Evolutionary conservation across 1,140 invertebrate species (phyloP).

Genomic region (Spodoptera litura): DNA sequence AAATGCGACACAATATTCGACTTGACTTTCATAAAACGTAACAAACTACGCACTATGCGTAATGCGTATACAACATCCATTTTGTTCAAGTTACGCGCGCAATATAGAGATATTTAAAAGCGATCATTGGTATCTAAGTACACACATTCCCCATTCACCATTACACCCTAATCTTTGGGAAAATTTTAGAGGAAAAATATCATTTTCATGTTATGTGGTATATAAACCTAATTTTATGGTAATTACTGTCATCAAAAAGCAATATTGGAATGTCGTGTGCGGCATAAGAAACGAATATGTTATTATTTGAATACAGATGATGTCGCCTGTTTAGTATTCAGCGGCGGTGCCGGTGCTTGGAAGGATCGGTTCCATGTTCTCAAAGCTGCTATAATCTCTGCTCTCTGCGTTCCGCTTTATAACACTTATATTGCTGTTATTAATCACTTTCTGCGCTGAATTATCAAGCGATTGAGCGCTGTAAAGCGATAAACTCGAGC

Average conservation of each 20-base stretch:
- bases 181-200: constrained; percentile 38
- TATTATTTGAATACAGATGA: constrained; percentile 71
- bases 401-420: constrained; percentile 22
- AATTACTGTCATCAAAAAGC: constrained; percentile 72
- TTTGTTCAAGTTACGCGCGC: neutral
- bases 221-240: constrained; percentile 51
- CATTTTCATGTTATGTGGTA: constrained; percentile 43
- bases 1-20: too few relatives aligned
- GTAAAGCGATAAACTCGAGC: neutral
- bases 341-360: constrained; percentile 16
- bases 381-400: constrained; percentile 32
- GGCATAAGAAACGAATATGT: constrained; percentile 58
- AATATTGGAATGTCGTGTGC: constrained; percentile 57
- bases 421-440: constrained; percentile 31
- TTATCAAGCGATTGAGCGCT: neutral
- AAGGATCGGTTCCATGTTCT: constrained; percentile 33
- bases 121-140: constrained; percentile 26
- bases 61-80: neutral
- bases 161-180: constrained; percentile 1
- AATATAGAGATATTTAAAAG: constrained; percentile 21
- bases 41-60: neutral
- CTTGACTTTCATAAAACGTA: neutral
- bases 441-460: constrained; percentile 27
- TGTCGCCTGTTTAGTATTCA: constrained; percentile 54
- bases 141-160: neutral